Evolutionary conservation across 2,113 vertebrate genomes (phyloP), one percentile per base, ranked within the genome.

Genomic region (Takifugu flavidus): DNA sequence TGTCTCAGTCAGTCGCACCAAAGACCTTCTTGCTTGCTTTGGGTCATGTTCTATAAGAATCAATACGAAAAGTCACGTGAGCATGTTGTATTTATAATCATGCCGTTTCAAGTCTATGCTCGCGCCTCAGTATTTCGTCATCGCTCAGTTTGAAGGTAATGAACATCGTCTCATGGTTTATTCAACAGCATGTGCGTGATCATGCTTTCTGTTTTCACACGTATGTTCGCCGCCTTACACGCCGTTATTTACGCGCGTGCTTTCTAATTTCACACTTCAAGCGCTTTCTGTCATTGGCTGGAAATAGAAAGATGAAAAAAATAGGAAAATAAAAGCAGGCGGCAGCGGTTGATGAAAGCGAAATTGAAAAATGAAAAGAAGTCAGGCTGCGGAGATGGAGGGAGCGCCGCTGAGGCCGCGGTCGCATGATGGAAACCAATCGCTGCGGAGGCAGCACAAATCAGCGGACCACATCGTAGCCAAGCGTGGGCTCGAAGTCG

Each of bases 191-290:
- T 53, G 62, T 54, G 63, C 47, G n/a, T 66, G 59, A 72, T 73
- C 54, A 45, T 67, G 54, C 31, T 79, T 68, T 67, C 67, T 74
- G 66, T 65, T 59, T 72, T 67, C 67, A 67, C 25, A 57, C 78
- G 83, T 82, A 82, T 80, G 67, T 75, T 79, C 76, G 65, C 73
- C 1, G 74, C 74, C 80, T 85, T 86, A 77, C 79, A 79, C 51
- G 67, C 70, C 76, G 82, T 84, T 87, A 86, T 87, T 86, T 84
- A 87, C 84, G 84, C 84, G 70, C 86, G 62, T 80, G 79, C 68
- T 82, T 89, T 86, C 83, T 88, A 87, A 89, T 89, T 89, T 89
- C 86, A 89, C 88, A 89, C 88, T 85, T 87, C 88, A 86, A 77
- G 85, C 80, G 15, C 75, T 86, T 82, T 62, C 85, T 86, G 85